phyloP scores from a whole-genome alignment of 2,113 vertebrate genomes.

The Calidris pygmaea region DNA sequence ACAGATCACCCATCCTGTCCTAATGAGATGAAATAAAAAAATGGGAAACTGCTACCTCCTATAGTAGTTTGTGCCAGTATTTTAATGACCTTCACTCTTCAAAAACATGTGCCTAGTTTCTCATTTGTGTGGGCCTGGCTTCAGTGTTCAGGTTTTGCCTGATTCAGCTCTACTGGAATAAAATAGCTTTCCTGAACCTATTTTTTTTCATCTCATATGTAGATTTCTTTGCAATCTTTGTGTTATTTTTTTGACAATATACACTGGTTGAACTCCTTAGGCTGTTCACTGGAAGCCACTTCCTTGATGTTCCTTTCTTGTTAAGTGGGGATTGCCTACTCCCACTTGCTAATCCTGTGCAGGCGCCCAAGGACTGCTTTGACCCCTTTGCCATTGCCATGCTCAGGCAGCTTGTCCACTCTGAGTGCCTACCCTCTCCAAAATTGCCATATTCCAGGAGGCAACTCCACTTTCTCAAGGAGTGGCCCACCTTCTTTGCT shows the following conservation, averaged over 20 bases:
- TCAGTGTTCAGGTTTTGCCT: neutral
- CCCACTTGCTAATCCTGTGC: neutral
- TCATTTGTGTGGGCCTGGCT: neutral
- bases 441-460: neutral
- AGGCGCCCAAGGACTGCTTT: neutral
- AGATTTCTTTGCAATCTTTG: neutral
- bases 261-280: neutral
- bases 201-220: neutral
- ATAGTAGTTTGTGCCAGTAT: neutral
- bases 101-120: neutral
- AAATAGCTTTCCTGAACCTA: neutral
- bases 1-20: conserved; percentile 9
- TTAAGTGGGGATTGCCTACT: neutral
- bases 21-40: neutral
- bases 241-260: neutral
- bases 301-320: neutral
- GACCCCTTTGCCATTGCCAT: neutral
- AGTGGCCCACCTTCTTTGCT: neutral
- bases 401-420: neutral
- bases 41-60: neutral
- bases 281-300: neutral
- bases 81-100: neutral
- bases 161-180: neutral
- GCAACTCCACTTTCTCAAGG: neutral
- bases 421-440: neutral